Evolutionary conservation across 2,797 vertebrate genomes (phyloP).

Genomic region (Poecilia wingei): DNA sequence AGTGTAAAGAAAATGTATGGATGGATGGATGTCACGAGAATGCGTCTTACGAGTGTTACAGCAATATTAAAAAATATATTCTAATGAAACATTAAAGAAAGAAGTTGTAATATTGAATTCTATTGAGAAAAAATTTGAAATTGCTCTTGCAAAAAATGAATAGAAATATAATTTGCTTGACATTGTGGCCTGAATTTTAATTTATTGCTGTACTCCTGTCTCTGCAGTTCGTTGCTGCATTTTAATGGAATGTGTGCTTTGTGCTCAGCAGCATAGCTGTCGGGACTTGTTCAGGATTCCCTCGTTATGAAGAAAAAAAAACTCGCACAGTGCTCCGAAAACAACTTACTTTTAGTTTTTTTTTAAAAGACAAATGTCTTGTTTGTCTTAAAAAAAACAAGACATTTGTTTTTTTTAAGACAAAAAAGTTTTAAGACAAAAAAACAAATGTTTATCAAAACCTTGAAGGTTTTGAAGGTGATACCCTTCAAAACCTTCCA

Average conservation of each 20-base stretch:
- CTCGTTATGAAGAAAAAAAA: background rate
- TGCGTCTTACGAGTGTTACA: background rate
- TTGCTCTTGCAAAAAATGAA: background rate
- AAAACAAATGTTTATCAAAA: no score
- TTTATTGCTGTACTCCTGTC: background rate
- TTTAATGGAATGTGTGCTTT: constrained; percentile 47
- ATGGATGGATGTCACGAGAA: background rate
- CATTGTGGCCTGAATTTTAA: background rate
- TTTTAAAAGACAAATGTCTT: background rate
- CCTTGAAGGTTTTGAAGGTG: no score
- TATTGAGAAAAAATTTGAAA: background rate
- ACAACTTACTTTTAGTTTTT: background rate
- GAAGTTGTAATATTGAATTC: background rate
- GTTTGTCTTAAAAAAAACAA: no score
- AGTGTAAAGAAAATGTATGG: no score
- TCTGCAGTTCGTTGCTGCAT: background rate
- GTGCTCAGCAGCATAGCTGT: constrained; percentile 37
- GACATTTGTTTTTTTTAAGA: no score
- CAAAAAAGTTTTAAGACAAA: no score
- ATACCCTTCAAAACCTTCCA: no score
- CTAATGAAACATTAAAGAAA: background rate
- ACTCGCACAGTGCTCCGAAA: background rate
- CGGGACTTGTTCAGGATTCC: constrained; percentile 55
- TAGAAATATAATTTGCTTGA: background rate
- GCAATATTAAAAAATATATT: background rate